Base-by-base conservation (phyloP, 2,888 invertebrate genomes). In the Andrena camellia region DNA sequence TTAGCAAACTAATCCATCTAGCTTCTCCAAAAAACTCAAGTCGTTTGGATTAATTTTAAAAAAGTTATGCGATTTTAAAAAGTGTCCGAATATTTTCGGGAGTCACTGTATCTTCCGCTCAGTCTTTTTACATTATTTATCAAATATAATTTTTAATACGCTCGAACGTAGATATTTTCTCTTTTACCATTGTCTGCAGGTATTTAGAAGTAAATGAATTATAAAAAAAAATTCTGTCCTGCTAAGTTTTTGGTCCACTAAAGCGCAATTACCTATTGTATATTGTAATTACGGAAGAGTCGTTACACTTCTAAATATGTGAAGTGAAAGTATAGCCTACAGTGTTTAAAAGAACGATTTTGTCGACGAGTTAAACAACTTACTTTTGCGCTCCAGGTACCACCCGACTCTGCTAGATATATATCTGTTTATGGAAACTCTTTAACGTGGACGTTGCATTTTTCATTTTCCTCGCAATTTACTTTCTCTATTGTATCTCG, bases 361-460 rank as follows among this genome's bases (percentile, higher is more conserved):
- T 33, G 42, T 23, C 10, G 20, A 64, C 54, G 23, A 59, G 57
- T 42, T 26, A 64, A 77, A 70, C 71, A 70, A 48, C n/a, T 66
- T 57, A 66, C 57, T 59, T 77, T 64, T 77, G 20, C 64, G 70
- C 57, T 70, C 57, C 31, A 54, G 48, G 64, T 77, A 70, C 3
- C 42, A 33, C 57, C 57, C 31, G 48, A 62, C 29, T 70, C 13
- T 54, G 42, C 29, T 20, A 54, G 67, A 74, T 74, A 10, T 6
- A 20, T 70, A 54, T 69, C 76, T 69, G 13, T 13, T 52, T 62
- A 20, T 35, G 20, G 31, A 63, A 63, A 6, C 17, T 63, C 54
- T 67, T 68, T 17, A 20, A 48, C 31, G 26, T n/a, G 33, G 5
- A 62, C 8, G 23, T 33, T 31, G 29, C 29, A 23, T 1, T 42